A percentile compares a stretch with the other conserved stretches of the same genome.
Conservation (phyloP, 2,797 vertebrate species). For the Loris lydekkerianus region DNA sequence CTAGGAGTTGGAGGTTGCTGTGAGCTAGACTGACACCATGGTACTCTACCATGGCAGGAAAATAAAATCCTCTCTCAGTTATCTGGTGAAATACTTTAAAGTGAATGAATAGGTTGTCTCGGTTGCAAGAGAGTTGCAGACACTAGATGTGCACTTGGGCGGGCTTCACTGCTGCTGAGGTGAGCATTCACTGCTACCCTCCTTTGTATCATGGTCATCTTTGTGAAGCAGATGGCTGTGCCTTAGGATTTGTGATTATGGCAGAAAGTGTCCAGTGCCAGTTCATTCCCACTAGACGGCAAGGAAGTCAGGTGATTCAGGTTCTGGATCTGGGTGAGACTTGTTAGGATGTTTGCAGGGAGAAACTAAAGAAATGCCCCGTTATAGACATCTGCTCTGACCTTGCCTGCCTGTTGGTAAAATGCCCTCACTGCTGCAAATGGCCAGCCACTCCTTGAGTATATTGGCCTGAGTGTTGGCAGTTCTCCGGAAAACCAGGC, state of each 20-base stretch:
- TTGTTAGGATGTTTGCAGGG: neutral
- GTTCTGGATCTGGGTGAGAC: neutral
- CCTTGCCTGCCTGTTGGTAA: neutral
- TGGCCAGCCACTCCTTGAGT: neutral
- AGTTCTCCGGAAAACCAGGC: neutral
- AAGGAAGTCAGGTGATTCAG: neutral
- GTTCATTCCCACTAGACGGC: neutral
- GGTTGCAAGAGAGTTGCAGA: neutral
- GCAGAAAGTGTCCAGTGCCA: neutral
- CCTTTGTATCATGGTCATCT: neutral
- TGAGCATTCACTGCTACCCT: neutral
- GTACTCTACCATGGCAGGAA: too few species aligned
- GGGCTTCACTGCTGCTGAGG: neutral
- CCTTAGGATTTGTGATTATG: neutral
- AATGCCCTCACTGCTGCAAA: neutral
- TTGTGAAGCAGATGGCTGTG: neutral
- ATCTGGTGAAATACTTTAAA: constrained; percentile 24
- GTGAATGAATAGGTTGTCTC: neutral
- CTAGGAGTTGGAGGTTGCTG: too few species aligned
- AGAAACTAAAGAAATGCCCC: neutral
- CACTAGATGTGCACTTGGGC: too few species aligned
- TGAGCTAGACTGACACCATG: too few species aligned
- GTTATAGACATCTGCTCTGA: neutral
- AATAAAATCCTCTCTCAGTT: neutral
- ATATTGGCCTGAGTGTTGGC: neutral